Conservation (phyloP, 2,113 vertebrate species). For the Falcunculus frontatus region DNA sequence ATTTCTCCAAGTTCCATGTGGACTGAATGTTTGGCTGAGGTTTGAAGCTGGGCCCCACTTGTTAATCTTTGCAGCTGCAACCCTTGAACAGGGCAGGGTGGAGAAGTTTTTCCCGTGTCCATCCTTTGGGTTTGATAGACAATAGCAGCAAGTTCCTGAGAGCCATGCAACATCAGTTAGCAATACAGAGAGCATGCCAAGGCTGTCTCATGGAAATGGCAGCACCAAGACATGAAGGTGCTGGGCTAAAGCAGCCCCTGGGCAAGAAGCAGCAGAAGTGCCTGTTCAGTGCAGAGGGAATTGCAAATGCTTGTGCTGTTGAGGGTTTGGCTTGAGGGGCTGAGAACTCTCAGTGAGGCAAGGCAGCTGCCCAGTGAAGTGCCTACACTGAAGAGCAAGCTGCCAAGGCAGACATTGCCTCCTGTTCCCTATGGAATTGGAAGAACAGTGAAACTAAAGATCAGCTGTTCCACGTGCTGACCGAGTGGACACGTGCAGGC, state of each 20-base stretch:
- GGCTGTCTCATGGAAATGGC: background rate
- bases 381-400: background rate
- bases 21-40: background rate
- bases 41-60: background rate
- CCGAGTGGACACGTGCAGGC: accelerated
- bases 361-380: background rate
- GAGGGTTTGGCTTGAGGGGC: background rate
- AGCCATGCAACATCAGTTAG: background rate
- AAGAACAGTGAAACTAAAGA: background rate
- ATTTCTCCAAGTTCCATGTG: background rate
- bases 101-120: background rate
- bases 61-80: background rate
- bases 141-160: background rate
- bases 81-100: background rate
- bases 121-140: background rate
- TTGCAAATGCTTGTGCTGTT: background rate
- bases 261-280: background rate
- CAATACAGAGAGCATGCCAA: background rate
- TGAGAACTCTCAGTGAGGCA: background rate
- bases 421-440: background rate
- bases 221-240: background rate
- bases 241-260: background rate
- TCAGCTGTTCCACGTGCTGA: background rate
- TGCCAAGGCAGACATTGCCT: background rate
- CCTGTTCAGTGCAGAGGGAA: background rate